Conservation (phyloP, 2,888 invertebrate species). For the Ametastegia equiseti region DNA sequence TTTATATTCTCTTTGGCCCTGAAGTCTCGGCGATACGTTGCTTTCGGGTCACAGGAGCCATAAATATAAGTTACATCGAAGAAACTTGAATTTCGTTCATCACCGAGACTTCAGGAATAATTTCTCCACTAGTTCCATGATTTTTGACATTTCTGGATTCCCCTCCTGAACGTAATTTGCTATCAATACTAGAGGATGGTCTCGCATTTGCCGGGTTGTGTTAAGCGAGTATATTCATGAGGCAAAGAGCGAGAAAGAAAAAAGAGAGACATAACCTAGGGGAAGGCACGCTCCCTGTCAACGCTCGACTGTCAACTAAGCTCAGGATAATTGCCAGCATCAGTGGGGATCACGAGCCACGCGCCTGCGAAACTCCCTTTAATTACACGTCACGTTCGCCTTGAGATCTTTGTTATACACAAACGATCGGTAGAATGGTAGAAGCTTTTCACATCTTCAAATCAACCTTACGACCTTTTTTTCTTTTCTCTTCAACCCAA, state of each 20-base stretch:
- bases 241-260: neutral
- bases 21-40: slow-evolving; percentile 2
- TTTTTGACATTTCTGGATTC: neutral
- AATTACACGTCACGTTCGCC: slow-evolving; percentile 72
- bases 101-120: neutral
- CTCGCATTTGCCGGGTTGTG: neutral
- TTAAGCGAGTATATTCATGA: slow-evolving; percentile 38
- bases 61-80: neutral
- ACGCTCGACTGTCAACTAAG: slow-evolving; percentile 66
- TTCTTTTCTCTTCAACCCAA: neutral
- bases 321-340: slow-evolving; percentile 74
- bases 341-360: slow-evolving; percentile 71
- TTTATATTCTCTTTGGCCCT: slow-evolving; percentile 18
- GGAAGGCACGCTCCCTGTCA: slow-evolving; percentile 45
- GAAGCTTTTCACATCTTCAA: neutral
- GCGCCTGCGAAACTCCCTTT: slow-evolving; percentile 70
- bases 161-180: neutral
- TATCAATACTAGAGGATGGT: neutral
- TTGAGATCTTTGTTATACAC: slow-evolving; percentile 62
- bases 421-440: neutral
- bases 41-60: too few relatives aligned
- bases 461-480: neutral
- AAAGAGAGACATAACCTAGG: slow-evolving; percentile 2
- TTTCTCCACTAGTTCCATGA: neutral
- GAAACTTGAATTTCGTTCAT: neutral